Evolutionary conservation across 1,140 invertebrate genomes (phyloP), one percentile per base, ranked within the genome.

Genomic region (Drosophila arawakana): DNA sequence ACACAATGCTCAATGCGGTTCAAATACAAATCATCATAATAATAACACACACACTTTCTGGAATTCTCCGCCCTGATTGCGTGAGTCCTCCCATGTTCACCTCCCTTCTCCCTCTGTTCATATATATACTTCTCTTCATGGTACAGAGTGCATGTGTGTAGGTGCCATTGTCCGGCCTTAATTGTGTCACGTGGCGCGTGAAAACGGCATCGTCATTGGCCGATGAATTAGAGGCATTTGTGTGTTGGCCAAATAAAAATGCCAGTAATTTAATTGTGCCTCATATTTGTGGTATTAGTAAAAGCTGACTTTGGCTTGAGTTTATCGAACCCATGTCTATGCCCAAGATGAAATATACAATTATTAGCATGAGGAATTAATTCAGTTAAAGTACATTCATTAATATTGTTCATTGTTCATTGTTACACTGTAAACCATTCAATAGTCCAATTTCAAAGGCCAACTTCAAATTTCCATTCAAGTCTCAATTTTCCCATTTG

Each of bases 21-120:
- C 65, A 55, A 37, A 68, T 73, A 73, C 57, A 73, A 61, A 73
- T 73, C 71, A 73, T 73, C 71, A 69, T 49, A 73, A 69, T 73
- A 73, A 59, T 69, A 73, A 68, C 30, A 37, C 57, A 61, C 46
- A 15, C 49, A 5, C 37, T 15, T 15, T 58, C 10, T 2, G 18
- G 18, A 21, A 21, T 9, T 41, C 8, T 37, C 21, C 15, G 30
- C 11, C n/a, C 30, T 34, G 55, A 68, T 73, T 73, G 70, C 47
- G 54, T 60, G 46, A 43, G 41, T 57, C 43, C 34, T 11, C 6
- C 54, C n/a, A 15, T 15, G 0, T 37, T n/a, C 13, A 13, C 11
- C 58, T 15, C 6, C 54, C n/a, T 37, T n/a, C 13, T 34, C 25
- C 11, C 58, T 15, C 58, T 30, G 9, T 34, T 47, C 43, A 9